Conservation (phyloP, 2,888 invertebrate species). For the Heteromyza rotundicornis region DNA sequence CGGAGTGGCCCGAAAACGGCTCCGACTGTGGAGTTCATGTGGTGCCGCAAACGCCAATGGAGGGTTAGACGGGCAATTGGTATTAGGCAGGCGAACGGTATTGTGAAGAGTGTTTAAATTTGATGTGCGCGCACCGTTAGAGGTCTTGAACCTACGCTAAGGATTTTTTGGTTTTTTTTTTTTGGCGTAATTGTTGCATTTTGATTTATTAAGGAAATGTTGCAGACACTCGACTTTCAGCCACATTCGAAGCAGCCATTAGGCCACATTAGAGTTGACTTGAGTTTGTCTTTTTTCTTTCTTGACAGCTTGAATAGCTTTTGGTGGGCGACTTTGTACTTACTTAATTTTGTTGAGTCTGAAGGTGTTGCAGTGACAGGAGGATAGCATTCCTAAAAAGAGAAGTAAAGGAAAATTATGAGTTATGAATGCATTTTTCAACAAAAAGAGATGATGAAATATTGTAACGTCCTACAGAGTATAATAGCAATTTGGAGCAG, state of each 20-base stretch:
- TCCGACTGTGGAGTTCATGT: constrained; percentile 13
- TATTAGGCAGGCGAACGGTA: too few species aligned
- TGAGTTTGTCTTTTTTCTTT: not conserved
- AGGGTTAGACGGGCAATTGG: too few species aligned
- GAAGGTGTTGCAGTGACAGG: constrained; percentile 35
- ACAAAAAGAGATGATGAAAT: too few species aligned
- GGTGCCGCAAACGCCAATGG: constrained; percentile 17
- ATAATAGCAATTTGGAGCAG: too few species aligned
- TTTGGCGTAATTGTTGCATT: not conserved
- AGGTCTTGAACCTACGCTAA: constrained; percentile 35
- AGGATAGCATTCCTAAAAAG: constrained; percentile 40
- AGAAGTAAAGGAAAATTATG: not conserved
- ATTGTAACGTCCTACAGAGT: too few species aligned
- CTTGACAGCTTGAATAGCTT: not conserved
- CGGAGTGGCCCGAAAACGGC: too few species aligned
- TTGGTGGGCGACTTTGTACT: constrained; percentile 30
- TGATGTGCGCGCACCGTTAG: constrained; percentile 16
- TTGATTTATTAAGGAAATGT: constrained; percentile 32
- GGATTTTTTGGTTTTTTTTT: constrained; percentile 10
- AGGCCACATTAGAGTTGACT: not conserved
- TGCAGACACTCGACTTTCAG: too few species aligned
- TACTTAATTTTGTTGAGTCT: constrained; percentile 44
- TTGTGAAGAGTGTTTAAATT: too few species aligned
- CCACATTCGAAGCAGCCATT: not conserved
- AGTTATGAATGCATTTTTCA: too few species aligned